Conservation (phyloP, 1,140 invertebrate genomes). For the Trachymyrmex septentrionalis region DNA sequence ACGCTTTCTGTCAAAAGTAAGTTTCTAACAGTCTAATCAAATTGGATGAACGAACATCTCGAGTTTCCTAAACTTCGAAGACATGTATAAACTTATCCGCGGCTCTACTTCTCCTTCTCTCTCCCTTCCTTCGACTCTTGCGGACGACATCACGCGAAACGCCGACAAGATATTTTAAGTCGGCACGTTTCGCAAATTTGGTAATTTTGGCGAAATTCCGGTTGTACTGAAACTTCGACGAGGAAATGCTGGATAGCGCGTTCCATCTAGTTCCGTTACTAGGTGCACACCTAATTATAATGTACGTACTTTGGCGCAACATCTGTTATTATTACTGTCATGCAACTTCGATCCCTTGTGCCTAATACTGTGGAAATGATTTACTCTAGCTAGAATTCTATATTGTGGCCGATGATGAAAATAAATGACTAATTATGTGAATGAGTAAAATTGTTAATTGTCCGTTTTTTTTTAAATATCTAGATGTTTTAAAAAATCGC, state of each 20-base stretch:
- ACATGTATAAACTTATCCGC: conserved; percentile 63
- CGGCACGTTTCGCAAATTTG: conserved; percentile 57
- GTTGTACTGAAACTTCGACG: conserved; percentile 46
- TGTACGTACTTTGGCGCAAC: conserved; percentile 54
- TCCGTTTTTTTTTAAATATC: neutral
- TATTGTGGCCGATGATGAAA: neutral
- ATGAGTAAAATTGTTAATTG: neutral
- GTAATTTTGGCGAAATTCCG: conserved; percentile 56
- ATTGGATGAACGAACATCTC: conserved; percentile 72
- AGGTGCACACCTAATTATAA: conserved; percentile 55
- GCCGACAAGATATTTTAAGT: conserved; percentile 61
- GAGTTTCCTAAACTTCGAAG: conserved; percentile 62
- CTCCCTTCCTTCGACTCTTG: neutral
- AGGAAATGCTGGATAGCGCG: conserved; percentile 56
- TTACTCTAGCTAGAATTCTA: conserved; percentile 2
- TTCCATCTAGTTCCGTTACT: conserved; percentile 45
- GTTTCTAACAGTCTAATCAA: conserved; percentile 66
- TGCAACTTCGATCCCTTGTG: conserved; percentile 52
- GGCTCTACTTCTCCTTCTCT: neutral
- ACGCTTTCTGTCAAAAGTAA: conserved; percentile 62
- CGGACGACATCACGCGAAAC: conserved; percentile 50
- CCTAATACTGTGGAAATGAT: conserved; percentile 39
- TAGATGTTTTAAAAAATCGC: neutral
- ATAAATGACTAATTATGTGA: neutral
- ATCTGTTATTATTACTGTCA: conserved; percentile 64